phyloP scores from a whole-genome alignment of 1,140 invertebrate species.

The Agrypnia vestita region DNA sequence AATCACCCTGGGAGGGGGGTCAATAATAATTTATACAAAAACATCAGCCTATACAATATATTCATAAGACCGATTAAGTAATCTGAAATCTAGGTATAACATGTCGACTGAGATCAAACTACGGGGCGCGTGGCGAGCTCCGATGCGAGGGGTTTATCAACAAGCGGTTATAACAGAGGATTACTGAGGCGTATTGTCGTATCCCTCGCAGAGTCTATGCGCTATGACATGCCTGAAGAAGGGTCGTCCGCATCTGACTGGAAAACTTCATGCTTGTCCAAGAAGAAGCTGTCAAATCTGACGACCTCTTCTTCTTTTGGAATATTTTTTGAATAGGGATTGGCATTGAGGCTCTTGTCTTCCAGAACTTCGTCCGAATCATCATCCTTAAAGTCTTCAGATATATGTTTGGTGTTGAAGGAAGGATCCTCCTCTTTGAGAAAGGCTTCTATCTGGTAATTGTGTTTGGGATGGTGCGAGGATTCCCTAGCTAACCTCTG shows the following conservation, averaged over 20 bases:
- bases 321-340: conserved; percentile 34
- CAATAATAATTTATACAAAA: conserved; percentile 51
- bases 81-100: conserved; percentile 53
- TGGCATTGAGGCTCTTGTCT: conserved; percentile 41
- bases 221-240: conserved; percentile 71
- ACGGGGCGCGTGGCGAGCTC: conserved; percentile 41
- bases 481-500: conserved; percentile 75
- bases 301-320: conserved; percentile 59
- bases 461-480: conserved; percentile 44
- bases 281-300: conserved; percentile 57
- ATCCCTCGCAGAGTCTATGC: conserved; percentile 60
- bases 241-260: conserved; percentile 66
- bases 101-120: conserved; percentile 59
- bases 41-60: conserved; percentile 60
- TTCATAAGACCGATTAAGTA: conserved; percentile 61
- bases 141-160: conserved; percentile 52
- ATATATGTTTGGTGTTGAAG: conserved; percentile 51
- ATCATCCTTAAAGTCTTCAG: conserved; percentile 50
- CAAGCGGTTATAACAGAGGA: conserved; percentile 60
- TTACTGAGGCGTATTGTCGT: conserved; percentile 55
- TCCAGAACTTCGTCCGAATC: conserved; percentile 35
- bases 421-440: conserved; percentile 57
- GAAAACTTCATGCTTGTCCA: conserved; percentile 54
- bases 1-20: conserved; percentile 15
- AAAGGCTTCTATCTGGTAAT: conserved; percentile 59